These are phyloP conservation scores for Petrolisthes manimaculis DNA, from an alignment of 2,888 invertebrate species.

Conservation along the genomic window DNA sequence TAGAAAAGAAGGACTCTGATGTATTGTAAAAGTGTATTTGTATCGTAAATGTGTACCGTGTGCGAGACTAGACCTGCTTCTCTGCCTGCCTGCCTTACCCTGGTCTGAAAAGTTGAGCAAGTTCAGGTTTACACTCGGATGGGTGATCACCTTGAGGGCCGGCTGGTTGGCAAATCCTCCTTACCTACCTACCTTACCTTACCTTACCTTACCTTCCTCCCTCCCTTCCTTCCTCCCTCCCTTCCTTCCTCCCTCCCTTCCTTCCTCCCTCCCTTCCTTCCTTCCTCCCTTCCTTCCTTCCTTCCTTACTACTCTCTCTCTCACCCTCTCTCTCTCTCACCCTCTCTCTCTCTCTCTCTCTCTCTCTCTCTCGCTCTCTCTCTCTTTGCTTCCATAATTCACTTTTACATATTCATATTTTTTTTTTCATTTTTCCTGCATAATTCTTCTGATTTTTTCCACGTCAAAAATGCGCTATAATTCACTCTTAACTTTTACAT, in stretches of 20 bases:
- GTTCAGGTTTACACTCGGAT: slow-evolving; percentile 18
- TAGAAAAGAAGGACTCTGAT: no score
- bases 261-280: not conserved
- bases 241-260: not conserved
- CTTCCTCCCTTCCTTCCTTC: not conserved
- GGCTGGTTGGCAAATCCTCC: not conserved
- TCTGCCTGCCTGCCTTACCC: no score
- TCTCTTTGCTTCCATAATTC: not conserved
- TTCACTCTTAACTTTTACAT: no score
- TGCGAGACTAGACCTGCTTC: no score
- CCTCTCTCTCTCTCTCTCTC: not conserved
- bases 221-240: not conserved
- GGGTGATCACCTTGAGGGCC: slow-evolving; percentile 4
- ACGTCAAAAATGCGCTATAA: no score
- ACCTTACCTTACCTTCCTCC: not conserved
- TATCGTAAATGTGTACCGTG: no score
- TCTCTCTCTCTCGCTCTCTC: not conserved
- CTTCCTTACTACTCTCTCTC: not conserved
- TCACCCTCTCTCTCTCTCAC: not conserved
- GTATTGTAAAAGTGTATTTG: no score
- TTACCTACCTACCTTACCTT: not conserved
- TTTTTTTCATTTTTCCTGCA: no score
- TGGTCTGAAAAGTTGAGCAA: not conserved
- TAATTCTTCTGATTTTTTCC: no score
- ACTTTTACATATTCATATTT: not conserved